Conservation (phyloP, 2,888 invertebrate genomes). For the Colostygia pectinataria region DNA sequence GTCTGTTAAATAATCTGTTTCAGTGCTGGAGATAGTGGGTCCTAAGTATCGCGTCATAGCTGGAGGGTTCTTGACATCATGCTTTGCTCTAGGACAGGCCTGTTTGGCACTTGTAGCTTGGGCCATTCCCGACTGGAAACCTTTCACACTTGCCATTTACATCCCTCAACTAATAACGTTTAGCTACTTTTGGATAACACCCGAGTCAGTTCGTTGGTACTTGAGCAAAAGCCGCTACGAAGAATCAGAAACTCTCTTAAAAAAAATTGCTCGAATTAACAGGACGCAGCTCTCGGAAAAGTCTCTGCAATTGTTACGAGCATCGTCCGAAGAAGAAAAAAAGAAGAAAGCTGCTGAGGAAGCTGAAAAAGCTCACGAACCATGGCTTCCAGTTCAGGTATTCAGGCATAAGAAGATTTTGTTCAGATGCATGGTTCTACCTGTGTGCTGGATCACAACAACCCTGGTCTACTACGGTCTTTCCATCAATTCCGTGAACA, state of each 20-base stretch:
- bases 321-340: conserved; percentile 50
- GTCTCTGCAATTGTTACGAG: conserved; percentile 51
- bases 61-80: conserved; percentile 86
- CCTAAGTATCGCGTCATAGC: conserved; percentile 87
- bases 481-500: conserved; percentile 83
- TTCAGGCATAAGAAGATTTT: conserved; percentile 54
- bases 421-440: conserved; percentile 48
- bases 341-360: conserved; percentile 40
- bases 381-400: conserved; percentile 58
- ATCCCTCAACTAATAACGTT: conserved; percentile 86
- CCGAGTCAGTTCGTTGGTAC: conserved; percentile 90
- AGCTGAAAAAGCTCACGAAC: conserved; percentile 43
- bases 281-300: conserved; percentile 60
- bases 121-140: conserved; percentile 86
- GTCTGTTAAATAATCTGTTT: neutral
- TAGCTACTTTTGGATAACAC: conserved; percentile 85
- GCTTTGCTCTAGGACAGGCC: conserved; percentile 76
- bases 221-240: conserved; percentile 86
- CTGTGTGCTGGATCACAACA: conserved; percentile 85
- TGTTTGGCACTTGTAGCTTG: conserved; percentile 79
- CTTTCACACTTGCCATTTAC: conserved; percentile 85
- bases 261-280: conserved; percentile 84
- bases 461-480: conserved; percentile 86
- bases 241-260: conserved; percentile 84
- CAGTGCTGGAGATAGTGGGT: conserved; percentile 85